phyloP scores from a whole-genome alignment of 2,797 vertebrate genomes.

The Sebastolobus altivelis region DNA sequence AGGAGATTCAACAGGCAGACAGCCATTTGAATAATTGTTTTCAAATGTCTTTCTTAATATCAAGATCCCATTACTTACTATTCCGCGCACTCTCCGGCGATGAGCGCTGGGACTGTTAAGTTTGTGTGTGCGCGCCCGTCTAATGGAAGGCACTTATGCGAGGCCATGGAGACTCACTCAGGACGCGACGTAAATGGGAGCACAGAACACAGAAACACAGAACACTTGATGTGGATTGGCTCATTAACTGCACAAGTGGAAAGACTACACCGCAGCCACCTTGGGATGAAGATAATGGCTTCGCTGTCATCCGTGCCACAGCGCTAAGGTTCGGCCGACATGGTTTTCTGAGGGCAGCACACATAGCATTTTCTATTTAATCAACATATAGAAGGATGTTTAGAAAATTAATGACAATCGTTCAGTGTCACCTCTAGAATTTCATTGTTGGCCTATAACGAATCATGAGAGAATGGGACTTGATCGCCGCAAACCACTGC shows the following conservation, averaged over 20 bases:
- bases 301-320: constrained; percentile 41
- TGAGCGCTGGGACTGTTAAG: constrained; percentile 42
- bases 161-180: constrained; percentile 71
- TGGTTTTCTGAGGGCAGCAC: not conserved
- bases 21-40: constrained; percentile 82
- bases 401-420: not conserved
- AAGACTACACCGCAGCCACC: constrained; percentile 57
- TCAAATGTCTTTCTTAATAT: constrained; percentile 82
- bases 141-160: constrained; percentile 73
- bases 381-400: not conserved
- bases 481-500: not conserved
- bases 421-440: not conserved
- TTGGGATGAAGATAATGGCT: constrained; percentile 64
- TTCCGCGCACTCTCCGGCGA: constrained; percentile 52
- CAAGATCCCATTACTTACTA: constrained; percentile 77
- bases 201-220: constrained; percentile 51
- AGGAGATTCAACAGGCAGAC: constrained; percentile 70
- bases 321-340: constrained; percentile 3
- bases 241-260: constrained; percentile 73
- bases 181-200: constrained; percentile 60
- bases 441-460: not conserved
- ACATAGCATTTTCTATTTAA: too few species aligned
- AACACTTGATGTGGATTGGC: constrained; percentile 73
- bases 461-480: not conserved
- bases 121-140: constrained; percentile 31